phyloP scores from a whole-genome alignment of 1,140 invertebrate species.

The Lepidostoma basale region DNA sequence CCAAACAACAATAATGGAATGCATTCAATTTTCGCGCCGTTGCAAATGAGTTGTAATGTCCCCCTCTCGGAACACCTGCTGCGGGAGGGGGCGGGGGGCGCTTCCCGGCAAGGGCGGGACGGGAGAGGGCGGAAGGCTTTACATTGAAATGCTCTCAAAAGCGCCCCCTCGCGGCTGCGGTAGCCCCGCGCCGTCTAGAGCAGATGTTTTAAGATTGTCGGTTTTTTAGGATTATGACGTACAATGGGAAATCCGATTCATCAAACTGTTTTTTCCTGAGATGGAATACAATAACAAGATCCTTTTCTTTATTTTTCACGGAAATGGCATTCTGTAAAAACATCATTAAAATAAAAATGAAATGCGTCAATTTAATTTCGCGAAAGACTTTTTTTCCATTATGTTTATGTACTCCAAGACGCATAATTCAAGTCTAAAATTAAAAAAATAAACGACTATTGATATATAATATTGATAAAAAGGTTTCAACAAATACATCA shows the following conservation, averaged over 20 bases:
- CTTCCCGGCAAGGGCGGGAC: constrained; percentile 3
- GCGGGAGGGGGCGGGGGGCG: constrained; percentile 8
- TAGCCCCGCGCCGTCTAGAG: not conserved
- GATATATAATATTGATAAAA: no score
- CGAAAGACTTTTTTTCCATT: no score
- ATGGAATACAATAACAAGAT: no score
- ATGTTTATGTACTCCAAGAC: no score
- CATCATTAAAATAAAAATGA: no score
- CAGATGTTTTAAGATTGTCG: constrained; percentile 14
- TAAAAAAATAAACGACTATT: no score
- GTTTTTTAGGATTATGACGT: constrained; percentile 3
- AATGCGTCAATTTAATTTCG: no score
- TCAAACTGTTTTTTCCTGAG: no score
- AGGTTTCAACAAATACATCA: no score
- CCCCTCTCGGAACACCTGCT: not conserved
- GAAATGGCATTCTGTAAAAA: no score
- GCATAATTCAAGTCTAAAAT: no score
- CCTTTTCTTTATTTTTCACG: no score
- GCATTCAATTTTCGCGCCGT: constrained; percentile 38
- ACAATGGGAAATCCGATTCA: not conserved
- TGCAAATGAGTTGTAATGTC: constrained; percentile 42
- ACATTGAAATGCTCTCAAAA: constrained; percentile 46
- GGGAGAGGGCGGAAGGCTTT: constrained; percentile 33
- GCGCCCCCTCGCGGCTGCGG: constrained; percentile 10
- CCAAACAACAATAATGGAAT: constrained; percentile 28